A percentile compares a stretch with the other conserved stretches of the same genome.
Conservation (phyloP, 2,888 invertebrate species). For the Caenorhabditis wallacei region DNA sequence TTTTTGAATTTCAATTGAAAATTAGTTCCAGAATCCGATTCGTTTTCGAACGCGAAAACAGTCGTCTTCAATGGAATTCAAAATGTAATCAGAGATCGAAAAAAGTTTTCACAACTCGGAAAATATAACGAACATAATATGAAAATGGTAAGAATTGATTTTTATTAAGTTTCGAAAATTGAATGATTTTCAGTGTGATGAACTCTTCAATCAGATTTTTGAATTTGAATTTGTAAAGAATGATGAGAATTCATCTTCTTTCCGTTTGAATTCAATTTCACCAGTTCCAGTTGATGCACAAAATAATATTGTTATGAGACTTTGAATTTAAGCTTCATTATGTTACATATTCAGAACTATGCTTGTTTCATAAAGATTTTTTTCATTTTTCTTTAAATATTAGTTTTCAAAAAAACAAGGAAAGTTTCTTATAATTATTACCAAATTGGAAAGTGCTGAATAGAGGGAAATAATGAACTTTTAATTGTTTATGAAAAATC, state of each 20-base stretch:
- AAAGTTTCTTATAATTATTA: too few relatives aligned
- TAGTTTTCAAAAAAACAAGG: too few relatives aligned
- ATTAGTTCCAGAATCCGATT: conserved; percentile 15
- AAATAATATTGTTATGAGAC: conserved; percentile 56
- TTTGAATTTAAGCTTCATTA: conserved; percentile 30
- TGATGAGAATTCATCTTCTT: conserved; percentile 45
- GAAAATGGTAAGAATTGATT: conserved; percentile 37
- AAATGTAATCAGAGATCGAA: conserved; percentile 48
- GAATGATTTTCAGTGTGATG: conserved; percentile 33
- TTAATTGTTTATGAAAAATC: too few relatives aligned
- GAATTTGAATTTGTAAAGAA: conserved; percentile 45
- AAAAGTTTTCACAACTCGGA: conserved; percentile 47
- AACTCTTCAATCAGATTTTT: conserved; percentile 47
- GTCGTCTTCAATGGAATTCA: conserved; percentile 46
- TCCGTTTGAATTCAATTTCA: conserved; percentile 11
- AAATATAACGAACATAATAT: conserved; percentile 44
- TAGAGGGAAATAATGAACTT: too few relatives aligned
- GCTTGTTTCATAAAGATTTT: too few relatives aligned
- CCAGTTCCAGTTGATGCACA: conserved; percentile 38
- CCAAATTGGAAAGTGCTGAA: too few relatives aligned
- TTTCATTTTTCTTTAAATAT: too few relatives aligned
- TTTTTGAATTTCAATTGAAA: neutral
- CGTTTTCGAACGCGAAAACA: conserved; percentile 45
- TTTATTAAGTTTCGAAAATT: neutral
- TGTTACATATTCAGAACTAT: too few relatives aligned